Evolutionary conservation across 2,113 vertebrate genomes (phyloP), one percentile per base, ranked within the genome.

Genomic region (Syrrhaptes paradoxus): DNA sequence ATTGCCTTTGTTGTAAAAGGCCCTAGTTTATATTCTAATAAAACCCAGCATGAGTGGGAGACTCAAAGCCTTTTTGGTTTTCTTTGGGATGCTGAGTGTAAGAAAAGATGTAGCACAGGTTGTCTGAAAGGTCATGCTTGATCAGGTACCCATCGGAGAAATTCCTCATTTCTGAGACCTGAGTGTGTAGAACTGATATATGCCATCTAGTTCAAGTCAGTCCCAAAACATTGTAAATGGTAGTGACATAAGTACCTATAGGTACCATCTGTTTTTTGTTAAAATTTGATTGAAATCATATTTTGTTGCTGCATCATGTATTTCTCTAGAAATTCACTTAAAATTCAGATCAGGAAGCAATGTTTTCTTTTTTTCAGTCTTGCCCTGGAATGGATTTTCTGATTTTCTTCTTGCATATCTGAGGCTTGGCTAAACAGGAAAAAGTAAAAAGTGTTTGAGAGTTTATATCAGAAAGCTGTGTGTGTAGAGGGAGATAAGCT

Each of bases 401-500:
- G 32, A 12, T 79, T 87, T 78, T 71, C 32, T 59, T 89, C 36
- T 73, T 72, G 26, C 5, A 7, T 67, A 66, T 74, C 38, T 22
- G 28, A 74, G 13, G 15, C 18, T 87, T 85, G 59, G 25, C 38
- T 86, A 63, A 88, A 73, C 14, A 59, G 36, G 29, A 54, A 32
- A 41, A 79, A 63, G 43, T 17, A 66, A 66, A 66, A 74, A 4
- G 7, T 67, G 6, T 59, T 73, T 49, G 26, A 48, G 26, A 38
- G 36, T 59, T 88, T 18, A 7, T 71, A 34, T 36, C 71, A 73
- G 77, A 59, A 67, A 94, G 19, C 51, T 61, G 8, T 74, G 22
- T 81, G 70, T 59, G 57, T 43, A 90, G 18, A 20, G n/a, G 17
- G 19, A 94, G 59, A 90, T 92, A 84, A 93, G 66, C 14, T 31